Evolutionary conservation across 2,113 vertebrate genomes (phyloP).

Genomic region (Murina feae): DNA sequence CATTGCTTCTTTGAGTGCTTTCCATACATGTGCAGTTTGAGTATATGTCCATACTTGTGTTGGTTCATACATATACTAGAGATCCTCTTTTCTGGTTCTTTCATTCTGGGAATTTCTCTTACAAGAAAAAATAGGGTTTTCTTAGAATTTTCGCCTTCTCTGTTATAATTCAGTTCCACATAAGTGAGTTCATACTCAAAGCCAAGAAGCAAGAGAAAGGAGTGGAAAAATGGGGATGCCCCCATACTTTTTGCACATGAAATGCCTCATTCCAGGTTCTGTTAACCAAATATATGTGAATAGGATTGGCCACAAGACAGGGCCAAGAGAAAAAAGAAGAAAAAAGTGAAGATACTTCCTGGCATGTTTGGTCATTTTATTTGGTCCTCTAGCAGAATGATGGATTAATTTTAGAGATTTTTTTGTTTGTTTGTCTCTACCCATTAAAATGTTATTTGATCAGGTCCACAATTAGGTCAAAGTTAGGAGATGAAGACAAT

Average conservation of each 20-base stretch:
- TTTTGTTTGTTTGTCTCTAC: not conserved
- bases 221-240: not conserved
- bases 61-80: not conserved
- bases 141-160: not conserved
- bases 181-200: too few relatives aligned
- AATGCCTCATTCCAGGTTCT: not conserved
- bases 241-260: not conserved
- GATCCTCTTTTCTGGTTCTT: not conserved
- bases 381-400: not conserved
- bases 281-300: not conserved
- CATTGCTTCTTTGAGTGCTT: not conserved
- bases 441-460: not conserved
- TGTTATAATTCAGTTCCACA: not conserved
- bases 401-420: not conserved
- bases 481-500: not conserved
- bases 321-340: not conserved
- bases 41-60: not conserved
- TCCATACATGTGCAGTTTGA: not conserved
- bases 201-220: not conserved
- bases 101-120: not conserved
- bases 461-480: not conserved
- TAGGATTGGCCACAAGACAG: not conserved
- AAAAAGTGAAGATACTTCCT: not conserved
- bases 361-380: not conserved
- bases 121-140: not conserved